Evolutionary conservation across 2,113 vertebrate genomes (phyloP).

Genomic region (Lepisosteus oculatus): DNA sequence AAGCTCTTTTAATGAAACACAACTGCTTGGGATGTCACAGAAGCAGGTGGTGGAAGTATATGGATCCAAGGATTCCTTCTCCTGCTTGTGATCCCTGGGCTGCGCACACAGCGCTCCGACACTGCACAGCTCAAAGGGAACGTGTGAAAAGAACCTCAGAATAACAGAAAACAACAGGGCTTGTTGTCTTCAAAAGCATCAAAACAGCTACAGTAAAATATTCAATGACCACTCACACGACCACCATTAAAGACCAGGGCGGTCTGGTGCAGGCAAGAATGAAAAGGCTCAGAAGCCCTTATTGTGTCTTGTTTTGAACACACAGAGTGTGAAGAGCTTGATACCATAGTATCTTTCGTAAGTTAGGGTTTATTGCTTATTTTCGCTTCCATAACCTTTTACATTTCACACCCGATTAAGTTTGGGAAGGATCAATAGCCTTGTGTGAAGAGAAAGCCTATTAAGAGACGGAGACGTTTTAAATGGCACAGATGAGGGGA

Average conservation of each 20-base stretch:
- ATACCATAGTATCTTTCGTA: not conserved
- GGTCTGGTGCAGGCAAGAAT: conserved; percentile 9
- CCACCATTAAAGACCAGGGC: conserved; percentile 32
- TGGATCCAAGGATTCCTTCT: conserved; percentile 1
- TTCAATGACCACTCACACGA: conserved; percentile 38
- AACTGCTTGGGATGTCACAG: conserved; percentile 35
- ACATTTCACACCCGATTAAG: conserved; percentile 31
- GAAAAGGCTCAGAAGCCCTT: conserved; percentile 1
- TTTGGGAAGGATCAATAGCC: conserved; percentile 39
- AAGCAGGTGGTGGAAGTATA: conserved; percentile 41
- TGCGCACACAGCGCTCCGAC: conserved; percentile 39
- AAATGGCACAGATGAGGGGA: conserved; percentile 17
- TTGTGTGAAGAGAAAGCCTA: conserved; percentile 7
- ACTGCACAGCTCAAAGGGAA: conserved; percentile 43
- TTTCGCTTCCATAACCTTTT: conserved; percentile 10
- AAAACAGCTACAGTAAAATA: conserved; percentile 43
- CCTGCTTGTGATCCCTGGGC: conserved; percentile 24
- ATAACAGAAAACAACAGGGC: conserved; percentile 24
- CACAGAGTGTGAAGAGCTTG: not conserved
- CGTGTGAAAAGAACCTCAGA: conserved; percentile 34
- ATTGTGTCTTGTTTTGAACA: conserved; percentile 1
- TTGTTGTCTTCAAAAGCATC: conserved; percentile 36
- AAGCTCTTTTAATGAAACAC: conserved; percentile 35
- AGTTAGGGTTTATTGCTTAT: not conserved
- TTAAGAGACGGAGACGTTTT: conserved; percentile 5